Conservation (phyloP, 2,888 invertebrate genomes). For the Hartigia nigra region DNA sequence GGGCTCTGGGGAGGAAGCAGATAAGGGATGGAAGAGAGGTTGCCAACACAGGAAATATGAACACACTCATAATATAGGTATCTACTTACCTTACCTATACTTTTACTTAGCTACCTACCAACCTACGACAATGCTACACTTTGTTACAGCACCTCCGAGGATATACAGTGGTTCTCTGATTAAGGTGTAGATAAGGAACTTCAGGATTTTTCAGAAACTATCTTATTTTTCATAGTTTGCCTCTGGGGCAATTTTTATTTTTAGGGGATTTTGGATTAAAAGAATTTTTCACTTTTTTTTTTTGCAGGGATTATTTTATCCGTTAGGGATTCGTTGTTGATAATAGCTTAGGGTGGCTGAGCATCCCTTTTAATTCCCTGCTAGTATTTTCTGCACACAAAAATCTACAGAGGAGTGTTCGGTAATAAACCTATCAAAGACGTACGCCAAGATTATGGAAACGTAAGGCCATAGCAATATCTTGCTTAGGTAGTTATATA, state of each 20-base stretch:
- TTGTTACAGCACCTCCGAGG: conserved; percentile 10
- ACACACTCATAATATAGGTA: conserved; percentile 56
- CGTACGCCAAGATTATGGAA: conserved; percentile 26
- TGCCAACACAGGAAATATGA: conserved; percentile 56
- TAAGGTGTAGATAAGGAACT: not conserved
- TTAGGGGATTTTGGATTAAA: not conserved
- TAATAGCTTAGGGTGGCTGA: not conserved
- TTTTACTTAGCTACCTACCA: conserved; percentile 14
- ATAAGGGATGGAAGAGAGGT: conserved; percentile 51
- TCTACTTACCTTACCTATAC: conserved; percentile 25
- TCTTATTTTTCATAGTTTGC: not conserved
- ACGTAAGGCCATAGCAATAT: conserved; percentile 16
- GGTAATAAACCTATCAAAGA: conserved; percentile 39
- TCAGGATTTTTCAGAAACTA: not conserved
- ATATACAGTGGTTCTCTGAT: conserved; percentile 24
- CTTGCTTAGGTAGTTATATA: not conserved
- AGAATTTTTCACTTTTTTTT: not conserved
- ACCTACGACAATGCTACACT: conserved; percentile 34
- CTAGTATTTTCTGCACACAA: conserved; percentile 26
- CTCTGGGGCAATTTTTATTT: not conserved
- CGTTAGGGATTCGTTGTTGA: not conserved
- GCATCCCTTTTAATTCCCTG: conserved; percentile 3
- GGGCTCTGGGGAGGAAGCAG: conserved; percentile 53
- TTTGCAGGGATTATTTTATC: not conserved
- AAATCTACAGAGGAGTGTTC: conserved; percentile 20